A percentile compares a stretch with the other conserved stretches of the same genome.
Conservation (phyloP, 1,140 invertebrate genomes). For the Anastrepha ludens region DNA sequence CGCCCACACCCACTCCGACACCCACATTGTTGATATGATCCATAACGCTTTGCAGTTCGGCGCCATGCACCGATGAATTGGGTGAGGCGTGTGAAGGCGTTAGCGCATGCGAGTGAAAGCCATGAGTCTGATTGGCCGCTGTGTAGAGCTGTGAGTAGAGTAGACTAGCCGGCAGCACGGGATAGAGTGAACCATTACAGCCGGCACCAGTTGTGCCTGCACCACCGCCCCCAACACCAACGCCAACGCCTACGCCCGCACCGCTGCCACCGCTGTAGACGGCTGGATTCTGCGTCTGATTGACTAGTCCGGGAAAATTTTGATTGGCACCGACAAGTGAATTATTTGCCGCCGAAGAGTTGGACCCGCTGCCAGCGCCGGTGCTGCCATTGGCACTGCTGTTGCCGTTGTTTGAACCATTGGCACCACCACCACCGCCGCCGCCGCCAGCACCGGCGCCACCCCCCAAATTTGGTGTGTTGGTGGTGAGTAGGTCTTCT, state of each 20-base stretch:
- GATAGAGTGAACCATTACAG: conserved; percentile 82
- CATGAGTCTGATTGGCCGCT: conserved; percentile 85
- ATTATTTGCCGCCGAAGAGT: conserved; percentile 75
- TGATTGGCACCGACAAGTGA: conserved; percentile 68
- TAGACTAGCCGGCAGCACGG: conserved; percentile 85
- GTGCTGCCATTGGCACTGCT: conserved; percentile 78
- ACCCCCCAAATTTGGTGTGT: conserved; percentile 74
- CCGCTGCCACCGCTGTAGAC: conserved; percentile 65
- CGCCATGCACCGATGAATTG: conserved; percentile 77
- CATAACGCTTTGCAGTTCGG: conserved; percentile 81
- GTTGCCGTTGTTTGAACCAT: conserved; percentile 69
- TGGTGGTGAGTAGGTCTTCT: conserved; percentile 81
- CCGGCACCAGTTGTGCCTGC: conserved; percentile 61
- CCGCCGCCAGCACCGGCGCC: conserved; percentile 77
- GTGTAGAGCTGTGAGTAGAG: conserved; percentile 89
- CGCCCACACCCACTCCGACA: conserved; percentile 67
- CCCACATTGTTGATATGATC: conserved; percentile 80
- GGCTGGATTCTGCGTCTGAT: conserved; percentile 70
- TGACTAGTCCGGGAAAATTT: conserved; percentile 70
- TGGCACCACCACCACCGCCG: conserved; percentile 77
- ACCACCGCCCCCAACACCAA: conserved; percentile 55
- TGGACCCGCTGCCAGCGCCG: conserved; percentile 73
- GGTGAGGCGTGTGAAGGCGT: conserved; percentile 77
- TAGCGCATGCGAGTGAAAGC: conserved; percentile 82
- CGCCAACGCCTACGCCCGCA: conserved; percentile 63